phyloP scores from a whole-genome alignment of 2,797 vertebrate genomes.

The Euthynnus affinis region DNA sequence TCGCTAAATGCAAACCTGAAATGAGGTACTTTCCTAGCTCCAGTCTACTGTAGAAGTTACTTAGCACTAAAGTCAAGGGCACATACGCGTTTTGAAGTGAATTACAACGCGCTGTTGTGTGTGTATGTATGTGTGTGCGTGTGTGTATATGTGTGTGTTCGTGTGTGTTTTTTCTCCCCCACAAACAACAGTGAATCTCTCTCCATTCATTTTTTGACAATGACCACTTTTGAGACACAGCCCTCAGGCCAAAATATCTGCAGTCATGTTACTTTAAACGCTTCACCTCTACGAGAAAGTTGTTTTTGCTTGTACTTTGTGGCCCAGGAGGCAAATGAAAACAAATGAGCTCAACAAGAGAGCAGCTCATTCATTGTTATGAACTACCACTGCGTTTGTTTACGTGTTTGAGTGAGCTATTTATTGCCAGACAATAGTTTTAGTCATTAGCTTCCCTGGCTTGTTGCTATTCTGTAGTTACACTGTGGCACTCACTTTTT shows the following conservation, averaged over 20 bases:
- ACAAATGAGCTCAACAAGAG: constrained; percentile 72
- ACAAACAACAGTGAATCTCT: constrained; percentile 55
- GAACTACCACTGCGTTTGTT: constrained; percentile 67
- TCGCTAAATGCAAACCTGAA: constrained; percentile 78
- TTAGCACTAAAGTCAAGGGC: background rate
- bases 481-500: constrained; percentile 26
- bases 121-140: too few relatives aligned
- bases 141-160: too few relatives aligned
- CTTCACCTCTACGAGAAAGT: constrained; percentile 56
- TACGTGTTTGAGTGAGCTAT: constrained; percentile 47
- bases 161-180: background rate
- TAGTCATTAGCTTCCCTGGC: constrained; percentile 40
- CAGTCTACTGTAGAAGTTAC: constrained; percentile 52
- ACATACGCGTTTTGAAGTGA: constrained; percentile 17
- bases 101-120: constrained; percentile 43
- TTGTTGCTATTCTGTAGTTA: constrained; percentile 40
- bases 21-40: constrained; percentile 71
- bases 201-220: constrained; percentile 72
- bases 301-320: constrained; percentile 37
- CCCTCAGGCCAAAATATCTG: constrained; percentile 66
- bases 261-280: constrained; percentile 55
- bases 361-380: constrained; percentile 77
- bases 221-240: constrained; percentile 71
- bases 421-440: constrained; percentile 12
- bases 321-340: constrained; percentile 69